These are phyloP conservation scores for Heliconius sara DNA, from an alignment of 2,888 invertebrate species.

Conservation along the genomic window DNA sequence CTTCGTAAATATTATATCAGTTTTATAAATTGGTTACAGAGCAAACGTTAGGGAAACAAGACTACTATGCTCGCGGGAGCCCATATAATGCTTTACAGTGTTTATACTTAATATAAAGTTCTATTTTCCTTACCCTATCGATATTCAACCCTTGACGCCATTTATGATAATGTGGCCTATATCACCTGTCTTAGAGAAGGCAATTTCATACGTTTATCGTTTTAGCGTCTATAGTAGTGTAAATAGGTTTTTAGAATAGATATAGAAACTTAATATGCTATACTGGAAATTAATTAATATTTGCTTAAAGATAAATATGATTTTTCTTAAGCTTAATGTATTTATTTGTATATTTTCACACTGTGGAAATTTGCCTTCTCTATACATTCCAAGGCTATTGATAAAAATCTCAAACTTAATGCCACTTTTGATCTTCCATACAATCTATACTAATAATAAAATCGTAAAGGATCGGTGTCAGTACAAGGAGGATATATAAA, in stretches of 20 bases:
- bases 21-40: constrained; percentile 34
- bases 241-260: neutral
- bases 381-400: too few relatives aligned
- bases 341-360: too few relatives aligned
- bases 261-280: neutral
- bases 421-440: too few relatives aligned
- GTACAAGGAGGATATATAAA: too few relatives aligned
- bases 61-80: constrained; percentile 16
- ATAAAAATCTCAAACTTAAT: too few relatives aligned
- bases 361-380: too few relatives aligned
- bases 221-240: neutral
- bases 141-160: constrained; percentile 54
- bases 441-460: too few relatives aligned
- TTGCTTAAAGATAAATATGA: too few relatives aligned
- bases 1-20: constrained; percentile 26
- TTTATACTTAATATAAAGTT: constrained; percentile 47
- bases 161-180: constrained; percentile 55
- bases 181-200: constrained; percentile 14
- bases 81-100: constrained; percentile 36
- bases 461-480: too few relatives aligned
- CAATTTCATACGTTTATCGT: constrained; percentile 21
- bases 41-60: constrained; percentile 31
- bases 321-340: too few relatives aligned
- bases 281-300: neutral
- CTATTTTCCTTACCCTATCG: constrained; percentile 40